These are phyloP conservation scores for Oryzias woworae DNA, from an alignment of 2,113 vertebrate species.

Conservation along the genomic window DNA sequence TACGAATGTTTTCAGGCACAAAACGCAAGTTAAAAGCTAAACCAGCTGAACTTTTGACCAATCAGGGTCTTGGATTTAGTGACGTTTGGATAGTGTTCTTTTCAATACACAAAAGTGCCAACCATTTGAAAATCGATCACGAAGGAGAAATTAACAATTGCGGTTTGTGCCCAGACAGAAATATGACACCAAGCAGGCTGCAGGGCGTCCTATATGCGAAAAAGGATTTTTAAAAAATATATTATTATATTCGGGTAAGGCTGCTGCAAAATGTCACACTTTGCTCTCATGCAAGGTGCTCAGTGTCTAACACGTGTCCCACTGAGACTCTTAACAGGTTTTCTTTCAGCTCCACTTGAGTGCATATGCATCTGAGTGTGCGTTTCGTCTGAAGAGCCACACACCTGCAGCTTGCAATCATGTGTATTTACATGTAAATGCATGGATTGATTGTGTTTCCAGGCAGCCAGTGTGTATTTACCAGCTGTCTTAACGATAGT, in stretches of 20 bases:
- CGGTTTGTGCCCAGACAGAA: too few species aligned
- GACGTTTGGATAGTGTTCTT: too few species aligned
- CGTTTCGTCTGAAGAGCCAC: slow-evolving; percentile 16
- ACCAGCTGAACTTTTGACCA: too few species aligned
- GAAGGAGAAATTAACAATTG: too few species aligned
- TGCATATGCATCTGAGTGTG: slow-evolving; percentile 4
- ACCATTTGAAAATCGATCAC: too few species aligned
- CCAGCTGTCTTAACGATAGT: slow-evolving; percentile 14
- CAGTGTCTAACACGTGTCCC: slow-evolving; percentile 33
- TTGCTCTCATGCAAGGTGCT: slow-evolving; percentile 20
- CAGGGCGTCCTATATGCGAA: too few species aligned
- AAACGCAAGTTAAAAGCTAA: too few species aligned
- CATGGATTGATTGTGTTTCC: slow-evolving; percentile 22
- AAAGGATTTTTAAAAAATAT: too few species aligned
- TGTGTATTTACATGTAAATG: slow-evolving; percentile 36
- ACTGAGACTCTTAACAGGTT: slow-evolving; percentile 47
- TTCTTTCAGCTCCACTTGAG: slow-evolving; percentile 36
- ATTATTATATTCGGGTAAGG: neutral
- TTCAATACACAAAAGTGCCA: too few species aligned
- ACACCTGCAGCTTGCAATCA: slow-evolving; percentile 31
- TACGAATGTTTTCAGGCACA: too few species aligned
- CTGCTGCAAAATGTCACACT: slow-evolving; percentile 2
- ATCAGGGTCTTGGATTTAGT: too few species aligned
- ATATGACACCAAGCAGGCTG: too few species aligned
- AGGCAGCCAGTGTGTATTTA: slow-evolving; percentile 24